Base-by-base conservation (phyloP, 1,140 invertebrate species). In the Trichogramma pretiosum region DNA sequence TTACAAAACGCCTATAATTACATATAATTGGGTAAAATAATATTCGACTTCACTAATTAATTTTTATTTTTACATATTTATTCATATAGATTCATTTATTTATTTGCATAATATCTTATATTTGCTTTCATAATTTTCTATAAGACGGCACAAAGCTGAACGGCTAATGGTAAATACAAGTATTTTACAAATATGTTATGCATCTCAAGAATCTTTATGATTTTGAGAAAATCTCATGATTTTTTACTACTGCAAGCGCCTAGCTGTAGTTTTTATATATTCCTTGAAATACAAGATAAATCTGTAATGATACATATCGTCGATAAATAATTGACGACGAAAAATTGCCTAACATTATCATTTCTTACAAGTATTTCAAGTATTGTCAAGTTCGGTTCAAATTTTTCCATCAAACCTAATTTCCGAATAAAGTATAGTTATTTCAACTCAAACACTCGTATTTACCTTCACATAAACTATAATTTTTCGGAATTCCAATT, bases 101-200 rank as follows among this genome's bases (percentile, higher is more conserved):
- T 58, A 60, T 54, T 51, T 24, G 46, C 23, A 26, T 52, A 16
- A 40, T 43, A 22, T 42, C 50, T 26, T 40, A 46, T 55, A 58
- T 53, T 50, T 56, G 40, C 56, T 54, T 56, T 58, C 59, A 67
- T 63, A 65, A 39, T 50, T 46, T 63, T 56, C 65, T 64, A 54
- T 57, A 54, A 69, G 64, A 69, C 64, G 63, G 64, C 62, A 66
- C 64, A 63, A 70, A 70, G 67, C 64, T 68, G 65, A 68, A 67
- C 59, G 57, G 58, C 62, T 70, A 66, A 52, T 63, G 57, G 49
- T 63, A 65, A 48, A 63, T 69, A 68, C 62, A 65, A 62, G 42
- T 67, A 66, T 65, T 55, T 65, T 68, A 69, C 64, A 69, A 57
- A 56, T 61, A 61, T 39, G 17, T 50, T 56, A 57, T 56, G 46